phyloP scores from a whole-genome alignment of 2,797 vertebrate genomes.

The Furcifer pardalis region DNA sequence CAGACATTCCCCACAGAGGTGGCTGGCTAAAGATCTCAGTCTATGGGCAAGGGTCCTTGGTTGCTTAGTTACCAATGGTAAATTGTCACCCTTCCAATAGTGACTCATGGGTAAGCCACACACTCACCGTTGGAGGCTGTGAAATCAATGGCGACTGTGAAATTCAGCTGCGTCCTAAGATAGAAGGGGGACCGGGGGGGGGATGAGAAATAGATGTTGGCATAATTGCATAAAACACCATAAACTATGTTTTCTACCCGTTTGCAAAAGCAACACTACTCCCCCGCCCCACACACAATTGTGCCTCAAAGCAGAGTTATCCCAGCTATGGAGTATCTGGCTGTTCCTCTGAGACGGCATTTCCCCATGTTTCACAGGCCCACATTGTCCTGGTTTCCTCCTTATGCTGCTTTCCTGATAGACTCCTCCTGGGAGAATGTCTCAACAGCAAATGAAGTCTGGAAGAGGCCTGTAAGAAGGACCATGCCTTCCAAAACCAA shows the following conservation, averaged over 20 bases:
- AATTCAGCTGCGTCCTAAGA: slow-evolving; percentile 94
- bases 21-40: neutral
- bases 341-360: neutral
- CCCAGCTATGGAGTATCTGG: neutral
- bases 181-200: slow-evolving; percentile 28
- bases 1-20: neutral
- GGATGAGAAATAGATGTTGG: slow-evolving; percentile 39
- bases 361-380: neutral
- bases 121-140: slow-evolving; percentile 95
- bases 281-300: neutral
- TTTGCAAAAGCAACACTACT: neutral
- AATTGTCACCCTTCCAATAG: neutral
- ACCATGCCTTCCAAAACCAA: neutral
- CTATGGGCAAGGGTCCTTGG: neutral
- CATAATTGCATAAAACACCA: neutral
- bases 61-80: neutral
- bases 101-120: neutral
- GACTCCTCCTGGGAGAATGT: accelerated
- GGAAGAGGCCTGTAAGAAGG: neutral
- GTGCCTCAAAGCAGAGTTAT: neutral
- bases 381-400: neutral
- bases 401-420: neutral
- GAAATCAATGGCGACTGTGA: slow-evolving; percentile 97
- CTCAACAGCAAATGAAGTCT: neutral
- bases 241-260: neutral